Evolutionary conservation across 2,113 vertebrate genomes (phyloP).

Genomic region (Hystrix brachyura): DNA sequence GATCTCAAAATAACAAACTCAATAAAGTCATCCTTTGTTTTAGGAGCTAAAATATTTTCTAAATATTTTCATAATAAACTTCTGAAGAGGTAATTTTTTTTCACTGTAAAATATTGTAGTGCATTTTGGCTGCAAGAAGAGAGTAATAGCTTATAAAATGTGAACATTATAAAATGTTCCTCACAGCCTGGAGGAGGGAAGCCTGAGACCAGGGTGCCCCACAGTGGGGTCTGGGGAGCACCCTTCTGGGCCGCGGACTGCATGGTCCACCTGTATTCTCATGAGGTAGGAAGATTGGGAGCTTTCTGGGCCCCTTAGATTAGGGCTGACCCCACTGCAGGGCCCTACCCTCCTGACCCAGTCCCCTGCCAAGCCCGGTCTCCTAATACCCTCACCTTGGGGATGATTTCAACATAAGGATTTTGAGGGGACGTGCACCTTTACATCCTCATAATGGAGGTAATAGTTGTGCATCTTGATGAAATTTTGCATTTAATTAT

Average conservation of each 20-base stretch:
- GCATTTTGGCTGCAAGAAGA: neutral
- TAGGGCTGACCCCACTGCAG: neutral
- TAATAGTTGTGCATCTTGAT: neutral
- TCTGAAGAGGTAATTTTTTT: neutral
- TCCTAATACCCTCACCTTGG: neutral
- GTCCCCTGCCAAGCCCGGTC: neutral
- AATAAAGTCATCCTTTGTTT: neutral
- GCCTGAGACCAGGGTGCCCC: too few relatives aligned
- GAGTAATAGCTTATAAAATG: neutral
- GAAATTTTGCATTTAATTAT: neutral
- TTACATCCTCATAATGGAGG: neutral
- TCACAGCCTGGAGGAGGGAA: neutral
- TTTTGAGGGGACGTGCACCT: neutral
- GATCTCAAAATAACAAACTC: neutral
- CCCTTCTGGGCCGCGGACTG: neutral
- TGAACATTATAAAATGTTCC: neutral
- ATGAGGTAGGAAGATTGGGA: neutral
- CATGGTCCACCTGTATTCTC: rapidly evolving
- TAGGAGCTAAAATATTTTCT: slow-evolving; percentile 33
- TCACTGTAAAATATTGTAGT: neutral
- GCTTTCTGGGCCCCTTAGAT: neutral
- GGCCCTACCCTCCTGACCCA: rapidly evolving
- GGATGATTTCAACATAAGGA: neutral
- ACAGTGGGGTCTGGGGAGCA: too few relatives aligned
- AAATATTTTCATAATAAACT: neutral